Evolutionary conservation across 2,797 vertebrate species (phyloP), one percentile per base, ranked within the genome.

Genomic region (Typhlichthys subterraneus): DNA sequence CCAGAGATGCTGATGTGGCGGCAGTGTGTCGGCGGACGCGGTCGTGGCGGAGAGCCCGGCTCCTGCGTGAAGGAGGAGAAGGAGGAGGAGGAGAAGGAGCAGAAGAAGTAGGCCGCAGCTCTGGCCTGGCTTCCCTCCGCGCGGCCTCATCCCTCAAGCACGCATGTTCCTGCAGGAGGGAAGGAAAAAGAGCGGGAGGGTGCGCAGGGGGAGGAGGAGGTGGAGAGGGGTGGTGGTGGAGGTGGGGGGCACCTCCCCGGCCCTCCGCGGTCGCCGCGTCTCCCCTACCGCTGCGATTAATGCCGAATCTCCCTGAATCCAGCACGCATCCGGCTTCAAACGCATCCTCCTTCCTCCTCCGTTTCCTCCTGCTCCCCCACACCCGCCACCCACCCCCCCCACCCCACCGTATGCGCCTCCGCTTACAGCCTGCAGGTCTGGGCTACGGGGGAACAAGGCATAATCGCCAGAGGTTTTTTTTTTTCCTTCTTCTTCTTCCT

Each of bases 1-100:
- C 96, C 96, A 96, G 96, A 96, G 95, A 95, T 93, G 95, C 94
- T 95, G 96, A 95, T 96, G 91, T 95, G 95, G 96, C 94, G 92
- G 95, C 95, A 93, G 94, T 95, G 92, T 93, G 94, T 95, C 95
- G 94, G 93, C 94, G 87, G 94, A 92, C 96, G 94, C 94, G 94
- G 93, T 94, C 92, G 93, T 23, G 23, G 23, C 23, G 23, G 23
- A 92, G 94, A 93, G 95, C 94, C 95, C 93, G 95, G 93, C 94
- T 95, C 94, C 95, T 92, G 92, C 95, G 94, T 91, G 95, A 93
- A 89, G 23, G 23, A 3, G 23, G 23, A 23, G 23, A 3, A 23
- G 23, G 3, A 23, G 23, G 23, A 23, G 19, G 19, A 19, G 19
- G 19, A 23, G 23, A 0, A 23, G 19, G 3, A 23, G 19, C 0